Base-by-base conservation (phyloP, 2,888 invertebrate species). In the Caenorhabditis sulstoni region DNA sequence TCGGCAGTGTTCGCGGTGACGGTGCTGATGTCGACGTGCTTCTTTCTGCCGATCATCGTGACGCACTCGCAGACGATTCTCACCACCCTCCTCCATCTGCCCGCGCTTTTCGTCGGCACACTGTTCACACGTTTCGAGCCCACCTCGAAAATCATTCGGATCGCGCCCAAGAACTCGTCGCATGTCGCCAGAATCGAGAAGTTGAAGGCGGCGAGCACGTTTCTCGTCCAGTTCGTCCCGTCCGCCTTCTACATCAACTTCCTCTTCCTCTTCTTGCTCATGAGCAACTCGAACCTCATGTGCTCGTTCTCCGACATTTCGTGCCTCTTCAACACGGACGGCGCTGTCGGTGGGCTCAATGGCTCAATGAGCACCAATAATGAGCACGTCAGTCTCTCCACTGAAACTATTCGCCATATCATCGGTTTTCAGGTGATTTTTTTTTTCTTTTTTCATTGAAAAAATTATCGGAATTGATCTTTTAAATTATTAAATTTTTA, bases 231-330 rank as follows among this genome's bases (percentile, higher is more conserved):
- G 62, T 84, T 84, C 50, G 41, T 77, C 1, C 84, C 84, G 12
- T 74, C 79, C 16, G 59, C 74, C 1, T 5, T 81, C 18, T 78
- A 81, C 44, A 57, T 79, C 53, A 79, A 79, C 45, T 1, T 44
- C 1, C 29, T 80, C 7, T 84, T 74, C 47, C 71, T 82, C 11
- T 79, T 82, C 16, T 41, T 80, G 61, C 58, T 83, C 7, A 65
- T 74, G 52, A 57, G 50, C 14, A 81, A 83, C 35, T 66, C 81
- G 4, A 81, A 81, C 20, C 11, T 83, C 35, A 67, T 79, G 62
- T 83, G 83, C 55, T 59, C 79, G 7, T 83, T 79, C 37, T 81
- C 83, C 12, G 83, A 83, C 52, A 77, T 79, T 20, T 79, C 77
- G 14, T 83, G 83, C 45, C 59, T 74, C 12, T 77, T 83, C 35